A percentile compares a stretch with the other conserved stretches of the same genome.
Evolutionary conservation across 2,888 invertebrate species (phyloP).

Genomic region (Himalopsyche kuldschensis): DNA sequence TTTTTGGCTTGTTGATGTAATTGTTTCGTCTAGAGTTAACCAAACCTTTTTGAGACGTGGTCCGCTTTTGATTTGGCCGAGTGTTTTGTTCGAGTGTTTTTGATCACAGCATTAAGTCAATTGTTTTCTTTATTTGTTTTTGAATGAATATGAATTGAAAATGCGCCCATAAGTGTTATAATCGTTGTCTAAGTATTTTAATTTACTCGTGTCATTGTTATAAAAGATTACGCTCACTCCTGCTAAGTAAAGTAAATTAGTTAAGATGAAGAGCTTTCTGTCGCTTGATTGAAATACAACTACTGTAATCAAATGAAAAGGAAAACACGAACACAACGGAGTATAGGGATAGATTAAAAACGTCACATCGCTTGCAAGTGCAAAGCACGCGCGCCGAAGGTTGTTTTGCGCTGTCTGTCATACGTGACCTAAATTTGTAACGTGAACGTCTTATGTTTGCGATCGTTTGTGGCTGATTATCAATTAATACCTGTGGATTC

Average conservation of each 20-base stretch:
- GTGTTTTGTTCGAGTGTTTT: too few species aligned
- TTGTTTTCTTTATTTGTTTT: too few species aligned
- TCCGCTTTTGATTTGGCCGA: too few species aligned
- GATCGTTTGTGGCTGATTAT: conserved; percentile 19
- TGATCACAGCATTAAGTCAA: too few species aligned
- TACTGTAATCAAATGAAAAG: background rate
- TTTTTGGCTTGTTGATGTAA: too few species aligned
- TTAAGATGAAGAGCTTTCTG: background rate
- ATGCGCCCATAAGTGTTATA: too few species aligned
- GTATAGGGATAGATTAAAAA: background rate
- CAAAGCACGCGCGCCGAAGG: conserved; percentile 14
- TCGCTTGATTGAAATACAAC: background rate
- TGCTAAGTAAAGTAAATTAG: background rate
- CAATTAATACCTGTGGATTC: conserved; percentile 29
- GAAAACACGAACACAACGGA: background rate
- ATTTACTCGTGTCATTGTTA: background rate
- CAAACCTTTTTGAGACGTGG: too few species aligned
- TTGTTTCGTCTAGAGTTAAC: too few species aligned
- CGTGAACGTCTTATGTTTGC: conserved; percentile 5
- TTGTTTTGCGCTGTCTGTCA: conserved; percentile 34
- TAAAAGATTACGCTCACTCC: background rate
- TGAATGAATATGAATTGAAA: too few species aligned
- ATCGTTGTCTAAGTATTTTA: background rate
- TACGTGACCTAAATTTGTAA: conserved; percentile 34
- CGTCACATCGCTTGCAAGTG: conserved; percentile 8